These are phyloP conservation scores for Chionis minor DNA, from an alignment of 2,113 vertebrate species.

Conservation along the genomic window DNA sequence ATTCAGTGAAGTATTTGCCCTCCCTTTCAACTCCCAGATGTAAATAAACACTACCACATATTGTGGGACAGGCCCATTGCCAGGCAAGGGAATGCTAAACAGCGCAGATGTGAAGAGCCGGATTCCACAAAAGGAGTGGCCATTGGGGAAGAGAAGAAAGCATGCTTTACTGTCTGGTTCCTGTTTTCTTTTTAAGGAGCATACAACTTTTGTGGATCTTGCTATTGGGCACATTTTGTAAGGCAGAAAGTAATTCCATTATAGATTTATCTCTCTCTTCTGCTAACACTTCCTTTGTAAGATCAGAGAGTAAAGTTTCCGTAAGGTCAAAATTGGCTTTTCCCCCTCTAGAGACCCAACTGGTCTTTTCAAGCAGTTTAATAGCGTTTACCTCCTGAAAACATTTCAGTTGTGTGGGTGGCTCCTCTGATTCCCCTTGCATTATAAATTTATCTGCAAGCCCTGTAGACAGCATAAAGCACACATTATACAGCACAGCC, in stretches of 20 bases:
- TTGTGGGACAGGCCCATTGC: neutral
- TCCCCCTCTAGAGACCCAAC: conserved; percentile 25
- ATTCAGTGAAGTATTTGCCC: neutral
- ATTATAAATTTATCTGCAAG: conserved; percentile 31
- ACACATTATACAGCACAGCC: neutral
- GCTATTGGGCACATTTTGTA: neutral
- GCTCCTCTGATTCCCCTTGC: conserved; percentile 6
- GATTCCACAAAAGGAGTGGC: neutral
- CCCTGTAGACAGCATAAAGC: neutral
- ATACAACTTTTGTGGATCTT: neutral
- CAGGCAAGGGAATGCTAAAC: neutral
- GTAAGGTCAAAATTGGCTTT: conserved; percentile 55
- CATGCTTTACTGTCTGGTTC: neutral
- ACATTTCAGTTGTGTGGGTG: neutral
- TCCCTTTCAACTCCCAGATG: neutral
- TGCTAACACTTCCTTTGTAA: conserved; percentile 1
- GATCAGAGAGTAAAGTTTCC: conserved; percentile 35
- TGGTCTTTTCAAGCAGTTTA: conserved; percentile 53
- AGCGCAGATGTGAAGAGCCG: neutral
- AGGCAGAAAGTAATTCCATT: conserved; percentile 25
- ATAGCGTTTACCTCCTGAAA: conserved; percentile 53
- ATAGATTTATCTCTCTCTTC: conserved; percentile 40
- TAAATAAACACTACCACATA: neutral
- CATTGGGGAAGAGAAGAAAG: neutral
- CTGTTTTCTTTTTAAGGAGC: neutral